Conservation (phyloP, 2,113 vertebrate species). For the Elephantulus edwardii region DNA sequence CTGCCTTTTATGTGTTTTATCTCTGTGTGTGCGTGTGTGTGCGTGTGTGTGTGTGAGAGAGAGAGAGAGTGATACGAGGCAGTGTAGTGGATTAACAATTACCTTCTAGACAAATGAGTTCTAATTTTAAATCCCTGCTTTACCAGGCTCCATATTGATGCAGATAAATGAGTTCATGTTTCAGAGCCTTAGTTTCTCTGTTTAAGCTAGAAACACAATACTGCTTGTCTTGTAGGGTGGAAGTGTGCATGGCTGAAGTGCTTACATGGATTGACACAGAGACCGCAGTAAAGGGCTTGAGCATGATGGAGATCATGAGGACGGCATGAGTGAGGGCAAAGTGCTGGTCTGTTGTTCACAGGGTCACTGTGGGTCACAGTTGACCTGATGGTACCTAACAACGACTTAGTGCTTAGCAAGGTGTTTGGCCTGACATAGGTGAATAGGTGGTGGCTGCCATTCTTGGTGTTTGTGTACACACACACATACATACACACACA, state of each 20-base stretch:
- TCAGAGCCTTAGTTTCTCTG: background rate
- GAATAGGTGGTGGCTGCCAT: background rate
- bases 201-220: too few relatives aligned
- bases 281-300: too few relatives aligned
- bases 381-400: too few relatives aligned
- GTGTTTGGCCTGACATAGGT: background rate
- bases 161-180: background rate
- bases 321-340: too few relatives aligned
- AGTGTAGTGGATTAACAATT: background rate
- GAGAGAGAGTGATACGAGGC: background rate
- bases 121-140: background rate
- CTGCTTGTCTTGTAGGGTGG: background rate
- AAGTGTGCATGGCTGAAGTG: rapidly evolving
- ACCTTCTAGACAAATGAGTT: conserved; percentile 27
- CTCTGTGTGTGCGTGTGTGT: background rate
- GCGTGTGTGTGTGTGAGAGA: background rate
- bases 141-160: background rate
- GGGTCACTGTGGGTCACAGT: too few relatives aligned
- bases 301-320: too few relatives aligned
- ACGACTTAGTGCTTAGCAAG: too few relatives aligned
- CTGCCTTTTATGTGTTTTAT: conserved; percentile 21
- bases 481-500: rapidly evolving
- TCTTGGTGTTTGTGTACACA: background rate
- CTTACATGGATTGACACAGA: too few relatives aligned
- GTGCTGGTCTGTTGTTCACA: too few relatives aligned